Base-by-base conservation (phyloP, 2,113 vertebrate genomes). In the Carassius carassius region DNA sequence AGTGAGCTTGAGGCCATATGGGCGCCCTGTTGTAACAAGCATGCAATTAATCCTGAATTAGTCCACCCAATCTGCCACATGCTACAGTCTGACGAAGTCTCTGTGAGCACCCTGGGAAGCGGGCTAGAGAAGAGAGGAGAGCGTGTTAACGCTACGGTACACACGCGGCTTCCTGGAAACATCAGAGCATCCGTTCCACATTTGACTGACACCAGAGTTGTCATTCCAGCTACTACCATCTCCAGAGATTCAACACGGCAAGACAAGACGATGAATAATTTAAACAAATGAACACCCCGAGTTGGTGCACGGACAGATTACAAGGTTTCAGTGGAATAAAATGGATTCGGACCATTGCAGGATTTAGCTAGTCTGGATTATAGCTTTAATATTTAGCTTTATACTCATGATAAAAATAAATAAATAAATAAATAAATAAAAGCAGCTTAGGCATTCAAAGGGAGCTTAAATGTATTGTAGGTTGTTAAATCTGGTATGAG, bases 11-110 rank as follows among this genome's bases (percentile, higher is more conserved):
- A 84, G 87, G 85, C 87, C 87, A 88, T 88, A 88, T 88, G 87
- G 87, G 58, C 82, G 75, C 87, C 81, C 87, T 86, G 87, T 88
- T 78, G 82, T 76, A 86, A 88, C 87, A 88, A 85, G 85, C 85
- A 72, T 86, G 85, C 85, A 88, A 88, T 88, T 88, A 88, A 88
- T 88, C 87, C 87, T 86, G 87, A 86, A 88, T 88, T 88, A 88
- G 87, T 88, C 78, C 85, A 88, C 82, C 82, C 87, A 88, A 88
- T 88, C 87, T 88, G 87, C 82, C 82, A 82, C 82, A 86, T 82
- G n/a, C 80, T 62, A 62, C 84, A 81, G 62, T 67, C 44, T 74
- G 77, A 88, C 51, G 69, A 11, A 86, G 82, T n/a, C 84, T 83
- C 73, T 0, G 23, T 60, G 73, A 72, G 85, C 60, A 82, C 82